Base-by-base conservation (phyloP, 2,888 invertebrate genomes). In the Acronicta alni region DNA sequence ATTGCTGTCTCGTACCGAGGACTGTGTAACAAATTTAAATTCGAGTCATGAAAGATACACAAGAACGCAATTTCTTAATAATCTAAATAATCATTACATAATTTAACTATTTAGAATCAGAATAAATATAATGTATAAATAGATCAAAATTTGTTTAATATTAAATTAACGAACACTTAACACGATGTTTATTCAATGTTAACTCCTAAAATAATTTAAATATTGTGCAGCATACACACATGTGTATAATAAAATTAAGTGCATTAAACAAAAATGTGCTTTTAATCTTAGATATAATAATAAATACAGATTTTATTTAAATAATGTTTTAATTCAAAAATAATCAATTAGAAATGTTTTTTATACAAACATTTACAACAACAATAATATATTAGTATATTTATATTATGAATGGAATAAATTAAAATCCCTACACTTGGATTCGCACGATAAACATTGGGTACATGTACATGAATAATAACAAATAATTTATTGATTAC, bases 361-460 rank as follows among this genome's bases (percentile, higher is more conserved):
- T 18, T 46, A 32, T 32, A 15, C 41, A 17, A 30, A 30, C 30
- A 46, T 37, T 55, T 23, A n/a, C n/a, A 55, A 55, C 47, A 55
- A 47, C 23, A 17, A 45, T 54, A 52, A 45, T 54, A 52, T 52
- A 52, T 52, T 52, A 52, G 15, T 35, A 9, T 46, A n/a, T n/a
- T n/a, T n/a, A n/a, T n/a, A n/a, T n/a, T n/a, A n/a, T n/a, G n/a
- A n/a, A n/a, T n/a, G n/a, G n/a, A n/a, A n/a, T n/a, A n/a, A n/a
- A n/a, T n/a, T n/a, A n/a, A n/a, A n/a, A n/a, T n/a, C n/a, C n/a
- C n/a, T n/a, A n/a, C n/a, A 16, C 9, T 35, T 35, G 18, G 35
- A 45, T 45, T 45, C 17, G 17, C 32, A 45, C 17, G 9, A 7
- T 17, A 39, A 39, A 17, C 9, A 39, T 39, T n/a, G n/a, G n/a